These are phyloP conservation scores for Phrynosoma platyrhinos DNA, from an alignment of 2,113 vertebrate species.

Conservation along the genomic window DNA sequence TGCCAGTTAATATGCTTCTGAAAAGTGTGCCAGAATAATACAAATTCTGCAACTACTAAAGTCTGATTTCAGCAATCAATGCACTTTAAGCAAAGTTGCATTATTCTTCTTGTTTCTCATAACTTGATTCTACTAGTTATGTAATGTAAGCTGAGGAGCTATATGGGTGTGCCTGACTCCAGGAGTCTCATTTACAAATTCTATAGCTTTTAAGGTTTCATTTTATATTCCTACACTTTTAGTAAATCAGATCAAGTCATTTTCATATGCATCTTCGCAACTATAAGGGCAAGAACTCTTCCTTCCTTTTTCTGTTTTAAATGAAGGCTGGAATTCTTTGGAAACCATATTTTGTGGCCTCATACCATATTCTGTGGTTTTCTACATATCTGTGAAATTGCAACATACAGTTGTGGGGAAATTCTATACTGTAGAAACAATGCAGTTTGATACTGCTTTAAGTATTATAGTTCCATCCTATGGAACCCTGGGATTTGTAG, in stretches of 20 bases:
- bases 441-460: too few relatives aligned
- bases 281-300: background rate
- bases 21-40: too few relatives aligned
- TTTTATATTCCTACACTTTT: background rate
- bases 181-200: background rate
- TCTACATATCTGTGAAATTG: background rate
- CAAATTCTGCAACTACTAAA: background rate
- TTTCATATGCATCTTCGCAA: background rate
- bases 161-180: too few relatives aligned
- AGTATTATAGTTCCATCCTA: too few relatives aligned
- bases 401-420: too few relatives aligned
- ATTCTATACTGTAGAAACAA: too few relatives aligned
- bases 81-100: background rate
- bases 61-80: background rate
- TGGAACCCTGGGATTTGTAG: too few relatives aligned
- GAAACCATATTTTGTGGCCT: background rate
- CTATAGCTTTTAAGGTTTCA: background rate
- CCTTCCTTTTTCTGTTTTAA: background rate
- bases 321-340: background rate
- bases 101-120: background rate
- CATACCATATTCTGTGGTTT: background rate
- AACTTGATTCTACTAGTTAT: background rate
- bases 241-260: background rate
- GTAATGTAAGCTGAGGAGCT: background rate
- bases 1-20: background rate